Conservation (phyloP, 2,797 vertebrate genomes). For the Vireo griseus region DNA sequence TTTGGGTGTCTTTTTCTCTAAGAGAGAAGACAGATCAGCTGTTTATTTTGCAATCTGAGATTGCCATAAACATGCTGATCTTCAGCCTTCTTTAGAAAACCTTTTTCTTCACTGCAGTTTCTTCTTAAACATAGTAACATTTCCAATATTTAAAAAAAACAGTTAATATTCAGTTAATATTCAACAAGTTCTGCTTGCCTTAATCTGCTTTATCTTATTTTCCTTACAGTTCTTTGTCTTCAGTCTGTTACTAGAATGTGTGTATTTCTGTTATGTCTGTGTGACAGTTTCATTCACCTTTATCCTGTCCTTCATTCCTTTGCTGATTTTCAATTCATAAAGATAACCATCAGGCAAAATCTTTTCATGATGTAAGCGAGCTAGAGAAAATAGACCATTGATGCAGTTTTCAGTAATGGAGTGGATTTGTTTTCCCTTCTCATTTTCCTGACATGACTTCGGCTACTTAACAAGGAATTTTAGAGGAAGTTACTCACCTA, state of each 20-base stretch:
- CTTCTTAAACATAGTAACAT: background rate
- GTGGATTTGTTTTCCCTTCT: background rate
- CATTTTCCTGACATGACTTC: background rate
- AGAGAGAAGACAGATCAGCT: background rate
- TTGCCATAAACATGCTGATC: background rate
- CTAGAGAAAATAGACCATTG: background rate
- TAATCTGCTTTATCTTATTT: background rate
- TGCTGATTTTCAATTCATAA: background rate
- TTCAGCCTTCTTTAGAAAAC: background rate
- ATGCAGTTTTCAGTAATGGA: background rate
- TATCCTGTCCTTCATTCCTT: background rate
- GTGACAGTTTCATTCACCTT: background rate
- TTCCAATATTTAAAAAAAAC: background rate
- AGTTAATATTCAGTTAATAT: background rate
- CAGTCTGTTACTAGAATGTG: background rate
- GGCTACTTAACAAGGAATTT: background rate
- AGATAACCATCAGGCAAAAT: background rate
- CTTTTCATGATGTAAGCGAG: background rate
- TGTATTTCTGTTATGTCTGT: background rate
- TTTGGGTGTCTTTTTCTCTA: background rate
- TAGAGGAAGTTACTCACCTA: background rate
- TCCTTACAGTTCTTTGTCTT: background rate
- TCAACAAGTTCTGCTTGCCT: background rate
- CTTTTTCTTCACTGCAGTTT: background rate
- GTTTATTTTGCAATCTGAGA: background rate